Percentiles rank a stretch among this genome's conserved stretches.
Evolutionary conservation across 2,888 invertebrate species (phyloP).

Genomic region (Cheilosia urbana): DNA sequence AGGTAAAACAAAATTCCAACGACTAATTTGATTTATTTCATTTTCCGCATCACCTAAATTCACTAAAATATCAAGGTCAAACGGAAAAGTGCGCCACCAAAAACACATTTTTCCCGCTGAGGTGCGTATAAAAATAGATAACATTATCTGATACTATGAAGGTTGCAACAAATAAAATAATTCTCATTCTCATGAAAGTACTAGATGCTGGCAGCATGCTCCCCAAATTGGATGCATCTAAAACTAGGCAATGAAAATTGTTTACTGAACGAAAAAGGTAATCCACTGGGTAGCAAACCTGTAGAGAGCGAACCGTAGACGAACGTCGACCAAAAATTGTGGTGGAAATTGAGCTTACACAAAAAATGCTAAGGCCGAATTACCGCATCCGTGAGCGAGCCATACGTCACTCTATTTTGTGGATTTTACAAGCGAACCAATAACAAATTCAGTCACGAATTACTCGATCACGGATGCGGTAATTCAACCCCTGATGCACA

Average conservation of each 20-base stretch:
- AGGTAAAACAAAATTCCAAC: neutral
- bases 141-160: neutral
- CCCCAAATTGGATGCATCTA: neutral
- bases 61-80: conserved; percentile 15
- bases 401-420: too few species aligned
- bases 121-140: conserved; percentile 1
- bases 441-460: too few species aligned
- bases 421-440: too few species aligned
- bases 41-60: conserved; percentile 15
- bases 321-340: too few species aligned
- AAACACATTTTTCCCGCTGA: conserved; percentile 1
- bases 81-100: neutral
- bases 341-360: too few species aligned
- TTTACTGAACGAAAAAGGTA: neutral
- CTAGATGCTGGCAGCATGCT: neutral
- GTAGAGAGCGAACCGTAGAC: too few species aligned
- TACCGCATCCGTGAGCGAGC: too few species aligned
- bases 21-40: neutral
- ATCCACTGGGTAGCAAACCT: too few species aligned
- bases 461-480: too few species aligned
- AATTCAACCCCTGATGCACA: too few species aligned
- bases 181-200: neutral
- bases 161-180: neutral
- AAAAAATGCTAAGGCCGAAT: too few species aligned
- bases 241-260: neutral